A percentile compares a stretch with the other conserved stretches of the same genome.
These are phyloP conservation scores for Chionomys nivalis DNA, from an alignment of 2,113 vertebrate species.

Conservation along the genomic window DNA sequence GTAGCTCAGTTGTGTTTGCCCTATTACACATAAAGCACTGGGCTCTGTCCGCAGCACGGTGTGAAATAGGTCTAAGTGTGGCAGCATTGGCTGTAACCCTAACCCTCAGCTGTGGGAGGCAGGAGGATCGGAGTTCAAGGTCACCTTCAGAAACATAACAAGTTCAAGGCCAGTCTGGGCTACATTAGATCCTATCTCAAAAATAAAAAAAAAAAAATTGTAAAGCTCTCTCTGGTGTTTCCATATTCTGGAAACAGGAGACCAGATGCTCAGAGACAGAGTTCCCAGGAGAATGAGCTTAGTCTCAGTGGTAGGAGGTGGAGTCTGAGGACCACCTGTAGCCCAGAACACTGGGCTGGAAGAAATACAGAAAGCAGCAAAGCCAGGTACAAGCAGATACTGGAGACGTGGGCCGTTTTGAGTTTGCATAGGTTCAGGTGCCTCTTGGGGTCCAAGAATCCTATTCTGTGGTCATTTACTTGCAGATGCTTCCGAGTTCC, in stretches of 20 bases:
- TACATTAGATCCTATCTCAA: not conserved
- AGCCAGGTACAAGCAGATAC: not conserved
- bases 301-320: not conserved
- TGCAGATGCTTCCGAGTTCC: not conserved
- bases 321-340: not conserved
- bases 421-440: not conserved
- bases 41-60: too few relatives aligned
- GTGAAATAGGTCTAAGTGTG: not conserved
- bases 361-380: not conserved
- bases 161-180: not conserved
- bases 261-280: not conserved
- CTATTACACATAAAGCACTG: too few relatives aligned
- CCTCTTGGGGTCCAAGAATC: not conserved
- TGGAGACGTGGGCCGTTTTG: accelerated
- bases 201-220: not conserved
- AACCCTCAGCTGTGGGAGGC: too few relatives aligned
- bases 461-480: not conserved
- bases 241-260: not conserved
- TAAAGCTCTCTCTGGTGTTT: not conserved
- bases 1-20: not conserved
- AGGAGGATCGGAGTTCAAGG: not conserved
- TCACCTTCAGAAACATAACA: not conserved
- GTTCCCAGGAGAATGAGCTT: not conserved
- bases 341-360: not conserved
- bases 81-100: not conserved